Base-by-base conservation (phyloP, 2,888 invertebrate genomes). In the Amblyjoppa proteus region DNA sequence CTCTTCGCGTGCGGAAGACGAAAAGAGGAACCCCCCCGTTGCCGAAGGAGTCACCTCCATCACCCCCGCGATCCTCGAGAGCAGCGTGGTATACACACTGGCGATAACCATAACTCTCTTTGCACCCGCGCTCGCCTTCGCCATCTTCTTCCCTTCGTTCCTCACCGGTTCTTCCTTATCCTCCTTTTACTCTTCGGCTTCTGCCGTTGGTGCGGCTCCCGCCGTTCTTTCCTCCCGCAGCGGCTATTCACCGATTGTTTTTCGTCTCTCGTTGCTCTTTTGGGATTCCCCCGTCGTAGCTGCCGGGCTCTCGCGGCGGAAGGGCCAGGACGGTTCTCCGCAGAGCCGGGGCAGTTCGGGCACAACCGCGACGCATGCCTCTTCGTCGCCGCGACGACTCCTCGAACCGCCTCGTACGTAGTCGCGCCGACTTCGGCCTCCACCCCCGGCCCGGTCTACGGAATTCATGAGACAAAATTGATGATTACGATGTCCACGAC, bases 101-200 rank as follows among this genome's bases (percentile, higher is more conserved):
- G 89, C 92, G 91, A 92, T 92, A 92, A 91, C 92, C 91, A 92
- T 92, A 92, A 92, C 89, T 92, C 92, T 91, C 89, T 86, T 87
- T 88, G 88, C 91, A 91, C 89, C 90, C 89, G 89, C 88, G 87
- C 83, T 87, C 83, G 77, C 69, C 78, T 84, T 85, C 83, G 66
- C 83, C 77, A 70, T 83, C 85, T 83, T 74, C 77, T 82, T 77
- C 70, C 66, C 71, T 71, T 82, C 61, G 80, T 74, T 83, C 74
- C 79, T 77, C 76, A 70, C 85, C 73, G 53, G 77, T 64, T 81
- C 75, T 53, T 56, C 49, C 75, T 56, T 58, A 56, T 34, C 58
- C 61, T 49, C 75, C 34, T 80, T 84, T 80, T 82, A 51, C 53
- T 81, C 75, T 74, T 83, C 78, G 20, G 51, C 41, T 71, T 61